These are phyloP conservation scores for Fukomys damarensis DNA, from an alignment of 2,113 vertebrate genomes.

Conservation along the genomic window DNA sequence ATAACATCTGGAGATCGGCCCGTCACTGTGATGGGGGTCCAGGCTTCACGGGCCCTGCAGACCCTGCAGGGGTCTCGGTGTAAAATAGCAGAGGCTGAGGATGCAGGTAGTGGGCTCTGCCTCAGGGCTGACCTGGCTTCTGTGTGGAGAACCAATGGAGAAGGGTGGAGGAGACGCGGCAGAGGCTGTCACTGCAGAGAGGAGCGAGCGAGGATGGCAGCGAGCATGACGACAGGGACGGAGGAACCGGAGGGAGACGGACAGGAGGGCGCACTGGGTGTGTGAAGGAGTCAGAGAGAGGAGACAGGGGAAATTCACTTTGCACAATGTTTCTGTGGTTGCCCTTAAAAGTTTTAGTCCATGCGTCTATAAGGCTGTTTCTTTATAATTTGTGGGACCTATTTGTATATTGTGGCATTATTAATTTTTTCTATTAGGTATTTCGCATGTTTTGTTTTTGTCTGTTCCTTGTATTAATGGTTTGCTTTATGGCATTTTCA, in stretches of 20 bases:
- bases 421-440: neutral
- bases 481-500: neutral
- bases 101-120: neutral
- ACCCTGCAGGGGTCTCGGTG: neutral
- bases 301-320: neutral
- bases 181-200: neutral
- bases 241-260: neutral
- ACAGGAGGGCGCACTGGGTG: too few species aligned
- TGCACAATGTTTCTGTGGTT: neutral
- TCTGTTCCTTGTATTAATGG: neutral
- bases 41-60: neutral
- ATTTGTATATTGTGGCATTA: neutral
- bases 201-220: neutral
- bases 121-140: neutral
- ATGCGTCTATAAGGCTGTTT: neutral
- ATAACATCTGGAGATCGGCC: neutral
- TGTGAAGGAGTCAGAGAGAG: neutral
- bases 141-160: neutral
- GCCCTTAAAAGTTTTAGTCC: neutral
- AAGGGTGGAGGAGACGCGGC: neutral
- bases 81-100: neutral
- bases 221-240: rapidly evolving
- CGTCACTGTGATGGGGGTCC: neutral
- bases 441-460: neutral
- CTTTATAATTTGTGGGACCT: neutral